Evolutionary conservation across 2,888 invertebrate species (phyloP).

Genomic region (Caradrina clavipalpis): DNA sequence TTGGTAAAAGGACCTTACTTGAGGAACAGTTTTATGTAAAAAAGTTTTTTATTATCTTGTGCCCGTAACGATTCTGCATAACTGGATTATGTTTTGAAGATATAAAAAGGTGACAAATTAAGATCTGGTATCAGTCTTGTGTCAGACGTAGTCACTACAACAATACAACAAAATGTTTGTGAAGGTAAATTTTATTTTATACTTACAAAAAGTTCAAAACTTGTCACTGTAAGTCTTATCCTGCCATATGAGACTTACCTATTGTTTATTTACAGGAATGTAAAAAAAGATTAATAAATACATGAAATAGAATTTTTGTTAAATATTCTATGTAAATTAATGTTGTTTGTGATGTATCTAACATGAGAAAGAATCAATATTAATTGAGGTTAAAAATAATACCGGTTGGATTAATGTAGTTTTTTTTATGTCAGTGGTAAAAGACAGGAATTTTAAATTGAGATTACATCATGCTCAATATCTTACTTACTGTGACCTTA

Average conservation of each 20-base stretch:
- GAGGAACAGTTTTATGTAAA: slow-evolving; percentile 21
- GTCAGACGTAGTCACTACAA: slow-evolving; percentile 78
- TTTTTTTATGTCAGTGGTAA: neutral
- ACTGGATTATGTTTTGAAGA: slow-evolving; percentile 60
- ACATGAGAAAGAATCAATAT: too few species aligned
- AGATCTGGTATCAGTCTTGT: slow-evolving; percentile 69
- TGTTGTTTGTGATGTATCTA: too few species aligned
- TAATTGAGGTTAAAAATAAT: too few species aligned
- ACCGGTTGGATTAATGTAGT: too few species aligned
- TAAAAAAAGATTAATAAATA: too few species aligned
- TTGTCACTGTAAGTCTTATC: neutral
- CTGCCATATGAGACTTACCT: neutral
- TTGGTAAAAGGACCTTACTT: slow-evolving; percentile 23
- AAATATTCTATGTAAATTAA: neutral
- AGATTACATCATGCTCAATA: neutral
- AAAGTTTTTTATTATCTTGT: slow-evolving; percentile 5
- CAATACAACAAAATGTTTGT: slow-evolving; percentile 78
- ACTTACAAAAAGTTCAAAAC: neutral
- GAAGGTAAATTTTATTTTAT: slow-evolving; percentile 75
- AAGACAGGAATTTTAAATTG: neutral
- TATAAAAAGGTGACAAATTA: slow-evolving; percentile 72
- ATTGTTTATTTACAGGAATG: too few species aligned
- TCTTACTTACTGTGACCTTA: neutral
- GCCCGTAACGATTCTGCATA: slow-evolving; percentile 54
- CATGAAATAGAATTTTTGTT: neutral